Percentiles rank a stretch among this genome's conserved stretches.
Evolutionary conservation across 30 jellyfish, hydroid and myxozoan species (phyloP).

Genomic region (Aurelia coerulea): DNA sequence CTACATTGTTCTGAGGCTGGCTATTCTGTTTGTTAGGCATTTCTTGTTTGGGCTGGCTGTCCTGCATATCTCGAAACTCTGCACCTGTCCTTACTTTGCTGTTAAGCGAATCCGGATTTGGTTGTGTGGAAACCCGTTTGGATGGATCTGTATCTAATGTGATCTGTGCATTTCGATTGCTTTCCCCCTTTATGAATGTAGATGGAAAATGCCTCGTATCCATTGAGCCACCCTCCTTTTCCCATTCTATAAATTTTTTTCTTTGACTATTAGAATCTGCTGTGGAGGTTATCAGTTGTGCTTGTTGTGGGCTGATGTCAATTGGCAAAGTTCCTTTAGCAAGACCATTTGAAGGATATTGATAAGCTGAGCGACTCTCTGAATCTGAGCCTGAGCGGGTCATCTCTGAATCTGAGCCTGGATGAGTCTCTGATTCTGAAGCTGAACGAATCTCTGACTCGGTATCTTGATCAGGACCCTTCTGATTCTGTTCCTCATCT

Average conservation of each 20-base stretch:
- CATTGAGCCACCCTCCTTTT: conserved; percentile 61
- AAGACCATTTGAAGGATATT: background rate
- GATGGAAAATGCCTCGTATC: conserved; percentile 62
- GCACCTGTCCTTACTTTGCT: background rate
- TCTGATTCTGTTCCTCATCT: conserved; percentile 42
- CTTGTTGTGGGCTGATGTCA: conserved; percentile 50
- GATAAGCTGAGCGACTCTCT: background rate
- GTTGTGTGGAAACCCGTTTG: conserved; percentile 39
- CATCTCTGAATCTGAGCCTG: background rate
- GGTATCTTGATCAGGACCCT: background rate
- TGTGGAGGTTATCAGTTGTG: conserved; percentile 25
- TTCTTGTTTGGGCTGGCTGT: background rate
- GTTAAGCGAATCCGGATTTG: background rate
- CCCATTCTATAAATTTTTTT: conserved; percentile 49
- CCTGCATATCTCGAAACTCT: background rate
- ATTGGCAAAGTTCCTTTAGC: conserved; percentile 48
- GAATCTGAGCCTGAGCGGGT: too few relatives aligned
- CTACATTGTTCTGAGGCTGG: background rate
- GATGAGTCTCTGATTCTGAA: background rate
- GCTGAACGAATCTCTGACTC: background rate
- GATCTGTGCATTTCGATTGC: background rate
- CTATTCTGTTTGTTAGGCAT: background rate
- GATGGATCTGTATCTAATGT: conserved; percentile 23
- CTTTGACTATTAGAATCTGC: conserved; percentile 45
- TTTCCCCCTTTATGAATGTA: conserved; percentile 19